phyloP scores from a whole-genome alignment of 2,797 vertebrate genomes.

The Arctocebus calabarensis region DNA sequence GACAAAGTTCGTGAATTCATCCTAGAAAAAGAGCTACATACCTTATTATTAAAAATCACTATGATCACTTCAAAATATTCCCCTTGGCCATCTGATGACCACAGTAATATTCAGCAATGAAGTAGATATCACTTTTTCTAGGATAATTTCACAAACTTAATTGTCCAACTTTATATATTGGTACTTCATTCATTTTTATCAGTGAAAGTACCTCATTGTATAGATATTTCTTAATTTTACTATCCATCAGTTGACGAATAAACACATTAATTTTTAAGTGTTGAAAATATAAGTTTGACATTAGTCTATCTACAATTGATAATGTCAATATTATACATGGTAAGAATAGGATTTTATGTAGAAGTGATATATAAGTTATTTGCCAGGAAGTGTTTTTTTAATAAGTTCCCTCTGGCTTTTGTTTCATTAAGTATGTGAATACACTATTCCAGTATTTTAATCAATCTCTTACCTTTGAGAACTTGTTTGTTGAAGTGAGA shows the following conservation, averaged over 20 bases:
- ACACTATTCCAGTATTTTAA: not conserved
- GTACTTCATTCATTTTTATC: not conserved
- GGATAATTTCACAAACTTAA: too few relatives aligned
- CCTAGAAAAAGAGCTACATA: too few relatives aligned
- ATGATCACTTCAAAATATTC: too few relatives aligned
- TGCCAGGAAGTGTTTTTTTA: not conserved
- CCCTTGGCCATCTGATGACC: too few relatives aligned
- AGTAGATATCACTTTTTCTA: too few relatives aligned
- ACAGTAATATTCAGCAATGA: too few relatives aligned
- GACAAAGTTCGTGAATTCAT: too few relatives aligned
- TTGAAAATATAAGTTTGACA: not conserved
- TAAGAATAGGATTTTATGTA: not conserved
- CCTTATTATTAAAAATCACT: too few relatives aligned
- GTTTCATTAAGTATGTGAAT: not conserved
- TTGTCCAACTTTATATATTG: not conserved
- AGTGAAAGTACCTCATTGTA: not conserved
- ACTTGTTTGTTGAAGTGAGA: not conserved
- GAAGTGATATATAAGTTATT: not conserved
- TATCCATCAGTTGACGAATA: not conserved
- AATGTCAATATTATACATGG: not conserved
- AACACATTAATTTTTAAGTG: not conserved
- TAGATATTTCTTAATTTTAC: not conserved
- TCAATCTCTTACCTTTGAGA: slow-evolving; percentile 5
- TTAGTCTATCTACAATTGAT: not conserved
- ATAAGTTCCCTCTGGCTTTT: not conserved